phyloP scores from a whole-genome alignment of 1,140 invertebrate genomes.

The Myzus persicae region DNA sequence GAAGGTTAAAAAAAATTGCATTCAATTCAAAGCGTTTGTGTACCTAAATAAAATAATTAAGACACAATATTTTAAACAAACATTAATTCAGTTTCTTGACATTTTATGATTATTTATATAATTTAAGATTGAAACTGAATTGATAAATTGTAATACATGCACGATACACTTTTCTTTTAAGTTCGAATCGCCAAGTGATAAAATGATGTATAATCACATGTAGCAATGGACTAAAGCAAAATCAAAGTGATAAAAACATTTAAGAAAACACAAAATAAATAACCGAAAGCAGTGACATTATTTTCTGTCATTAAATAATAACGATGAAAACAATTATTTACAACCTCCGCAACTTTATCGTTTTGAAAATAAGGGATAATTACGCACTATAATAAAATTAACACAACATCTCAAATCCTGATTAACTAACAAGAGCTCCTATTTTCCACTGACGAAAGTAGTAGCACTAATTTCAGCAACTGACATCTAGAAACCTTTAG shows the following conservation, averaged over 20 bases:
- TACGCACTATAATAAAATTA: not conserved
- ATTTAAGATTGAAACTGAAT: not conserved
- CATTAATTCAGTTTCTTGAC: not conserved
- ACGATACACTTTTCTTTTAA: not conserved
- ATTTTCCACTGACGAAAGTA: not conserved
- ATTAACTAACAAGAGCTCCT: not conserved
- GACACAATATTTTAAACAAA: not conserved
- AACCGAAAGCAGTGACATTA: not conserved
- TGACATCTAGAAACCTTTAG: conserved; percentile 24
- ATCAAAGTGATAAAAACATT: not conserved
- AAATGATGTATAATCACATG: too few relatives aligned
- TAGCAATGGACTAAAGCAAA: too few relatives aligned
- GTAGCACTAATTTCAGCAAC: not conserved
- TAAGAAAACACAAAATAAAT: not conserved
- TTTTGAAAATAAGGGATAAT: not conserved
- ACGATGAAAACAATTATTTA: not conserved
- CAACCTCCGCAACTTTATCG: not conserved
- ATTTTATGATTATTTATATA: not conserved
- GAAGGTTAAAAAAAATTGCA: too few relatives aligned
- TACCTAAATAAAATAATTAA: not conserved
- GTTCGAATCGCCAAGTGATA: not conserved
- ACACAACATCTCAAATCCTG: not conserved
- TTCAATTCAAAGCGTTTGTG: not conserved
- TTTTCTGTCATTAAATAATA: not conserved
- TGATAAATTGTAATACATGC: not conserved